phyloP scores from a whole-genome alignment of 2,113 vertebrate species.

The Mionectes macconnelli region DNA sequence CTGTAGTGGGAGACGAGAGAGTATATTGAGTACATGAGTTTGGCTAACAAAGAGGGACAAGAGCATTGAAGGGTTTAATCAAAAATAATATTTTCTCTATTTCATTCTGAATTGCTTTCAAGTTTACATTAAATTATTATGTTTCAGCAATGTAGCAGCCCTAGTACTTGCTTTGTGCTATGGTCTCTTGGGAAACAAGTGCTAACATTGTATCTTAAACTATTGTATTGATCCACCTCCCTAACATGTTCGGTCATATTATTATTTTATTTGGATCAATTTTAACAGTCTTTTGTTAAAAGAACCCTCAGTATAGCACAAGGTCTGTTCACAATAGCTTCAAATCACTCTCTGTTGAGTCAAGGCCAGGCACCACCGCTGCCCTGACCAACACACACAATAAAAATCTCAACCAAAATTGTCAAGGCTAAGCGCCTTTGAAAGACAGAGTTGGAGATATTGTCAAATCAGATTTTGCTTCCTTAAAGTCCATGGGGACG shows the following conservation, averaged over 20 bases:
- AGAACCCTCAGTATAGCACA: constrained; percentile 29
- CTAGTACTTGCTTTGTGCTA: not conserved
- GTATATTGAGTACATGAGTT: not conserved
- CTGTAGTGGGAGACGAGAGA: not conserved
- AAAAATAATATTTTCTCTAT: constrained; percentile 28
- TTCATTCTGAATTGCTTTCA: constrained; percentile 34
- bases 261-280: constrained; percentile 69
- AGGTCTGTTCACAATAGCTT: constrained; percentile 4
- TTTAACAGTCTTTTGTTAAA: constrained; percentile 50
- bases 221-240: constrained; percentile 49
- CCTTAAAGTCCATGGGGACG: not conserved
- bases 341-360: constrained; percentile 19
- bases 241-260: constrained; percentile 53
- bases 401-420: not conserved
- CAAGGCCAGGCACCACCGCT: not conserved
- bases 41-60: constrained; percentile 9
- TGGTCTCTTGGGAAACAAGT: constrained; percentile 40
- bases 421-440: not conserved
- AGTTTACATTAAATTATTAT: constrained; percentile 53
- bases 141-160: constrained; percentile 14
- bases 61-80: constrained; percentile 16
- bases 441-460: not conserved
- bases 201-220: constrained; percentile 58
- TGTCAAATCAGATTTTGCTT: not conserved
- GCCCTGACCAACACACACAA: not conserved